Conservation (phyloP, 2,888 invertebrate species). For the Acronicta psi region DNA sequence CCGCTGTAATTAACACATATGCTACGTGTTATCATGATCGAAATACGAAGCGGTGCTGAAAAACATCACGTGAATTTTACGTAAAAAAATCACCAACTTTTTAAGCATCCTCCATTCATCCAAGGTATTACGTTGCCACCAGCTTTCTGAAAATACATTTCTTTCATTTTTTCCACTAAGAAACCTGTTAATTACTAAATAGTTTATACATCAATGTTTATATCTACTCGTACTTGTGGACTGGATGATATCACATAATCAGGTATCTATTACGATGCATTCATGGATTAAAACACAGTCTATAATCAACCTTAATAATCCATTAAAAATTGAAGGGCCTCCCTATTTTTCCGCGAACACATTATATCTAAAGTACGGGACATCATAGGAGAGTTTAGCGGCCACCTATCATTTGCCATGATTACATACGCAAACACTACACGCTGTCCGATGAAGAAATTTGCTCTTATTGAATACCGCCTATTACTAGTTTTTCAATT, state of each 20-base stretch:
- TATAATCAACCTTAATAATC: constrained; percentile 22
- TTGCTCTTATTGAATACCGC: constrained; percentile 71
- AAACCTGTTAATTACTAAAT: no score
- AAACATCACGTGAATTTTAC: constrained; percentile 12
- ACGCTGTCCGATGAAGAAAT: constrained; percentile 80
- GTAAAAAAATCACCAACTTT: no score
- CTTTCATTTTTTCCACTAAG: no score
- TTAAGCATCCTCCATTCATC: no score
- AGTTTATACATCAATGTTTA: background rate
- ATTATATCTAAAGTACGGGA: constrained; percentile 37
- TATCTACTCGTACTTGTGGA: background rate
- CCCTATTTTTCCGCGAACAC: constrained; percentile 47
- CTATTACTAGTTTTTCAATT: constrained; percentile 67
- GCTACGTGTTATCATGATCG: constrained; percentile 1
- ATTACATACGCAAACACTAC: constrained; percentile 74
- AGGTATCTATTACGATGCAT: background rate
- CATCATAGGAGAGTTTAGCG: constrained; percentile 49
- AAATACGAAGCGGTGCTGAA: constrained; percentile 15
- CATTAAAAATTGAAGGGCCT: constrained; percentile 31
- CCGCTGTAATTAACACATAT: constrained; percentile 36
- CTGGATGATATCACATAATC: constrained; percentile 21
- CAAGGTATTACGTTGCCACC: no score
- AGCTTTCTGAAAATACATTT: no score
- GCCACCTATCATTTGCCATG: constrained; percentile 77
- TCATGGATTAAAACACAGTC: background rate